Percentiles rank a stretch among this genome's conserved stretches.
Evolutionary conservation across 2,113 vertebrate species (phyloP).

Genomic region (Solea senegalensis): DNA sequence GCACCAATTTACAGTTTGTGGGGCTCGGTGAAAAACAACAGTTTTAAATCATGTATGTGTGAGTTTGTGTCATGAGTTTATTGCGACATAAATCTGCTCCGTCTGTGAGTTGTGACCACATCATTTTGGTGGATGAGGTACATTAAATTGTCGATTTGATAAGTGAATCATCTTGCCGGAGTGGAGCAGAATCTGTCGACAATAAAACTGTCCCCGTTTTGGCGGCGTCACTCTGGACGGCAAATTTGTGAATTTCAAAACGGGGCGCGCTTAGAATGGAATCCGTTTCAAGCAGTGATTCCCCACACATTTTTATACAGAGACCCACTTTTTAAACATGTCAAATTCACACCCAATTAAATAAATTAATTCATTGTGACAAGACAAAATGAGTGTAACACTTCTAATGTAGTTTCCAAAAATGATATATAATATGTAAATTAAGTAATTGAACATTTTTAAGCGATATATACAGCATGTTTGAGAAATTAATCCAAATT

Average conservation of each 20-base stretch:
- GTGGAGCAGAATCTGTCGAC: not conserved
- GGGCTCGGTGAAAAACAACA: slow-evolving; percentile 7
- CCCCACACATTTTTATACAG: no score
- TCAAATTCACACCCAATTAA: no score
- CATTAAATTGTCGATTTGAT: not conserved
- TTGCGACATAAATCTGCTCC: slow-evolving; percentile 13
- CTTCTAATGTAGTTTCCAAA: no score
- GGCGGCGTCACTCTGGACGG: not conserved
- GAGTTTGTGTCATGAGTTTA: slow-evolving; percentile 10
- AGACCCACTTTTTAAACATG: no score
- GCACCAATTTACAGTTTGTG: slow-evolving; percentile 17
- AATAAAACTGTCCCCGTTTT: not conserved
- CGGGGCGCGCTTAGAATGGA: no score
- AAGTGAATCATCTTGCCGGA: not conserved
- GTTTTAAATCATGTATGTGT: slow-evolving; percentile 13
- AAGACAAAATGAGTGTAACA: no score
- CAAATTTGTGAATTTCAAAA: not conserved
- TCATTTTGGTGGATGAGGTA: not conserved
- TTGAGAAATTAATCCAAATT: no score
- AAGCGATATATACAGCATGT: no score
- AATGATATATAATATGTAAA: no score
- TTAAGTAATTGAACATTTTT: no score
- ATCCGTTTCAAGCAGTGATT: no score
- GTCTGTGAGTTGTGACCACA: not conserved
- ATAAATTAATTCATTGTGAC: no score